Conservation (phyloP, 2,797 vertebrate genomes). For the Lithobates sylvaticus region DNA sequence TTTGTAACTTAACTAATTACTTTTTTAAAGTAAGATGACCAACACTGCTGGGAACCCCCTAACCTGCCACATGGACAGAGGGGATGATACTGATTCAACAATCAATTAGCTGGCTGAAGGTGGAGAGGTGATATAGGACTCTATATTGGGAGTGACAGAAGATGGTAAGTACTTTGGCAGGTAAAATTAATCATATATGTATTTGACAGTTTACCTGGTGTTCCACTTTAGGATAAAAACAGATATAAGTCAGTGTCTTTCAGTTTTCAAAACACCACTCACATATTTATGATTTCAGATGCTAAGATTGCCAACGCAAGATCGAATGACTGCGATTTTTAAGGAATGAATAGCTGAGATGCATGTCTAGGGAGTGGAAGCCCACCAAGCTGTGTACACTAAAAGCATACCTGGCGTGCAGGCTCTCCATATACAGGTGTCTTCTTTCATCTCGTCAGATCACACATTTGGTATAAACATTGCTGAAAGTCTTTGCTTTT, state of each 20-base stretch:
- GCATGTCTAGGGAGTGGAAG: conserved; percentile 19
- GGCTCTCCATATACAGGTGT: neutral
- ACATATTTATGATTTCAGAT: neutral
- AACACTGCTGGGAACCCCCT: too few relatives aligned
- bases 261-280: neutral
- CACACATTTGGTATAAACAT: neutral
- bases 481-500: neutral
- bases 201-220: too few relatives aligned
- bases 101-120: too few relatives aligned
- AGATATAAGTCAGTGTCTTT: neutral
- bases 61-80: too few relatives aligned
- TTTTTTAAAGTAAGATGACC: too few relatives aligned
- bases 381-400: conserved; percentile 13
- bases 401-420: conserved; percentile 30
- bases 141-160: too few relatives aligned
- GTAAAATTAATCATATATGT: too few relatives aligned
- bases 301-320: neutral
- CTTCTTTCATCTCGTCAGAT: neutral
- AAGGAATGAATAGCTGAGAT: neutral
- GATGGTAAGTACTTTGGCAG: too few relatives aligned
- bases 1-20: too few relatives aligned
- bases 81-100: too few relatives aligned
- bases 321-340: neutral
- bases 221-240: too few relatives aligned
- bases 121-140: too few relatives aligned